phyloP scores from a whole-genome alignment of 37 sponge, comb jelly and placozoan species.

The Bolinopsis microptera region DNA sequence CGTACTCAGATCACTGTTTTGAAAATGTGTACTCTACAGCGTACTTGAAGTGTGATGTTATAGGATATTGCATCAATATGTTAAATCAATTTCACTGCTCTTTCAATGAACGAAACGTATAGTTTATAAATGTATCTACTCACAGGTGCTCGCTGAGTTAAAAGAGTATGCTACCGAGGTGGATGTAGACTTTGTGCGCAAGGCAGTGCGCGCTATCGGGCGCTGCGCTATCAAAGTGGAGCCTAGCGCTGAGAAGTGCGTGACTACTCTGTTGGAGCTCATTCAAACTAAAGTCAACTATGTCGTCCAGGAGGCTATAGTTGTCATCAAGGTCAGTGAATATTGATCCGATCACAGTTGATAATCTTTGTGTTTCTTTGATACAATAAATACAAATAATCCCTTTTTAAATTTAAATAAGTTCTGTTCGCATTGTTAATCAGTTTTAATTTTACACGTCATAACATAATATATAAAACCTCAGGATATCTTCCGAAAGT shows the following conservation, averaged over 20 bases:
- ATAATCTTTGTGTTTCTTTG: not conserved
- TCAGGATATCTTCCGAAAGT: constrained; percentile 96
- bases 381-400: not conserved
- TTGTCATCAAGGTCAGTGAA: constrained; percentile 83
- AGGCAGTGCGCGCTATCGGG: constrained; percentile 96
- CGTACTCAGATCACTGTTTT: no score
- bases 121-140: not conserved
- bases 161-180: constrained; percentile 99
- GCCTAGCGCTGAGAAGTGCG: constrained; percentile 88
- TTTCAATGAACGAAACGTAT: no score
- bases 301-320: constrained; percentile 96
- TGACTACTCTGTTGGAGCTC: constrained; percentile 90
- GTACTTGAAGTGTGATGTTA: no score
- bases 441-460: no score
- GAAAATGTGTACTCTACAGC: no score
- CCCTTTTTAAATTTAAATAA: not conserved
- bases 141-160: constrained; percentile 87
- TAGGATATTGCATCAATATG: no score
- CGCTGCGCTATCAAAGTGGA: constrained; percentile 99
- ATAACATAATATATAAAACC: no score
- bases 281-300: constrained; percentile 99
- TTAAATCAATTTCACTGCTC: no score
- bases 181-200: constrained; percentile 98
- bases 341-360: not conserved
- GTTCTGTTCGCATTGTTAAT: no score